Base-by-base conservation (phyloP, 1,140 invertebrate genomes). In the Drosophila nannoptera region DNA sequence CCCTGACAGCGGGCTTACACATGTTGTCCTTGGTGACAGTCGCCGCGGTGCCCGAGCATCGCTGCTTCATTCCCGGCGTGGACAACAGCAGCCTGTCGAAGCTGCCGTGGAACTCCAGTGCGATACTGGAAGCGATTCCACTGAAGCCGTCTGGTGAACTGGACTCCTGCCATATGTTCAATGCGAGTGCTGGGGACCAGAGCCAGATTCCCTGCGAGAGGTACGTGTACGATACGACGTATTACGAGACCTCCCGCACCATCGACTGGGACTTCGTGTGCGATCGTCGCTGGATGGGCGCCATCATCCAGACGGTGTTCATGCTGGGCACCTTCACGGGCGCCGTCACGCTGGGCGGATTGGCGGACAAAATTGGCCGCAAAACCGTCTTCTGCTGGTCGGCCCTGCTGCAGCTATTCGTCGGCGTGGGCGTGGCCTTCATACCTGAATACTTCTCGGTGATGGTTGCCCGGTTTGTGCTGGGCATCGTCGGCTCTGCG, bases 251-350 rank as follows among this genome's bases (percentile, higher is more conserved):
- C 0, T 94, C 94, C 0, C 91, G 93, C 59, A 93, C 91, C 6
- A 95, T 95, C 3, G 94, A 96, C 90, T 98, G 96, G 95, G 90
- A 96, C 78, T 92, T 97, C 36, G 95, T 98, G 0, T 98, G 97
- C 87, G 92, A 94, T 53, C 89, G 91, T 58, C 90, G 95, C 62
- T 97, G 95, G 95, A 93, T 94, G 92, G 93, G 94, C 4, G 94
- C 96, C 1, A 88, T 95, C 9, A 93, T 95, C 0, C 96, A 97
- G 84, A 94, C 92, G 2, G 87, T 92, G 6, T 97, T 96, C 87
- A 97, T 98, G 96, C 91, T 96, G 61, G 97, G 97, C n/a, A 95
- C 96, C 7, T 95, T 97, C 50, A 91, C 94, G 5, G 96, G 97
- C 4, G 95, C 96, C 5, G 92, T 98, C 0, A 92, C 93, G 0